Evolutionary conservation across 2,888 invertebrate species (phyloP).

Genomic region (Folsomia manolachei): DNA sequence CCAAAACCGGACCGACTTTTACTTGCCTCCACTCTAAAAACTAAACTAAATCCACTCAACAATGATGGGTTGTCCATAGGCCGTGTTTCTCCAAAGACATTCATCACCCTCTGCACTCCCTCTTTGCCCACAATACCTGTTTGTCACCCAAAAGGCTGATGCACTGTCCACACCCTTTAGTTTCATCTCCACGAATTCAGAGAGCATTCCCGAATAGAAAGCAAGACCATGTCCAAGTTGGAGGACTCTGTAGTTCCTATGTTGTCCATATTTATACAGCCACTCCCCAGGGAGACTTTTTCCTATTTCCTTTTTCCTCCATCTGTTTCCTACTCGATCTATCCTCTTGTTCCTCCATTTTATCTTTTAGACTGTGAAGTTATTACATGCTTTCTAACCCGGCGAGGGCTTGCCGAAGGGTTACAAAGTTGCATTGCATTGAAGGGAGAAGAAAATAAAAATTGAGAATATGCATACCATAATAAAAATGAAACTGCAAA

Average conservation of each 20-base stretch:
- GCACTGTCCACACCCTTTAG: not conserved
- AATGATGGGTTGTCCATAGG: not conserved
- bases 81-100: not conserved
- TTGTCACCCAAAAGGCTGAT: not conserved
- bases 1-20: too few species aligned
- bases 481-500: not conserved
- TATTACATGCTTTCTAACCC: too few species aligned
- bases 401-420: not conserved
- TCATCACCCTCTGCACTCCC: not conserved
- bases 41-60: too few species aligned
- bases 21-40: not conserved
- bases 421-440: too few species aligned
- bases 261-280: too few species aligned
- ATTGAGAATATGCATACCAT: conserved; percentile 6
- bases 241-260: too few species aligned
- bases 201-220: not conserved
- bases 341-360: too few species aligned
- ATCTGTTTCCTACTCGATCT: not conserved
- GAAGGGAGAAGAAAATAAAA: conserved; percentile 3
- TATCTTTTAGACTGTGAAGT: too few species aligned
- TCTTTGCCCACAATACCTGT: not conserved
- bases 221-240: not conserved
- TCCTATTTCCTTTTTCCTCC: not conserved
- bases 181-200: not conserved
- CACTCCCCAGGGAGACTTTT: not conserved